Percentiles rank a stretch among this genome's conserved stretches.
phyloP scores from a whole-genome alignment of 2,113 vertebrate species.

The Sterrhoptilus dennistouni region DNA sequence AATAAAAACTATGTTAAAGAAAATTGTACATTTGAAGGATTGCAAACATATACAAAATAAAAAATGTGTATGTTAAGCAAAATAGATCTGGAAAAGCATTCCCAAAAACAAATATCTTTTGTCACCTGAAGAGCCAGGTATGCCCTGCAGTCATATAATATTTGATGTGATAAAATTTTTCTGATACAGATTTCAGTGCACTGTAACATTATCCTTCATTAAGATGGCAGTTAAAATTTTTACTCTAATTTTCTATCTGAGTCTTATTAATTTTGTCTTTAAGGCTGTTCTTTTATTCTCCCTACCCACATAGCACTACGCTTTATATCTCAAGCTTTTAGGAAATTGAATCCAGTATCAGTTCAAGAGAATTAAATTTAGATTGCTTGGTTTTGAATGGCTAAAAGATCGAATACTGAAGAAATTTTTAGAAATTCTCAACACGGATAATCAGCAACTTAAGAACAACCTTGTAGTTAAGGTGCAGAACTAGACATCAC shows the following conservation, averaged over 20 bases:
- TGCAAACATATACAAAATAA: neutral
- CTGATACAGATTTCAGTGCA: neutral
- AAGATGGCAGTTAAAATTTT: neutral
- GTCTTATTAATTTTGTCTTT: conserved; percentile 43
- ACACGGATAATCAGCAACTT: neutral
- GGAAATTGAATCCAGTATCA: conserved; percentile 26
- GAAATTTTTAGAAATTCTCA: neutral
- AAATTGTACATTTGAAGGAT: neutral
- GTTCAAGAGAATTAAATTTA: conserved; percentile 21
- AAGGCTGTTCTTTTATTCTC: neutral
- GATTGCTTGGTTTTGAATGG: neutral
- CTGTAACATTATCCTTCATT: neutral
- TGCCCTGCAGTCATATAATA: neutral
- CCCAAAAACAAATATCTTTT: neutral
- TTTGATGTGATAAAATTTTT: neutral
- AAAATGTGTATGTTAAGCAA: neutral
- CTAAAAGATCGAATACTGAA: neutral
- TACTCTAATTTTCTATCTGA: neutral
- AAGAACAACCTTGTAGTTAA: neutral
- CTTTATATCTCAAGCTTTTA: conserved; percentile 26
- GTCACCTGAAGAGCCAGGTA: neutral
- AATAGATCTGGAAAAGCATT: neutral
- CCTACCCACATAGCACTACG: neutral
- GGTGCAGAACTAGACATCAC: neutral
- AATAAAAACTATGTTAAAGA: neutral